These are phyloP conservation scores for Spinibarbus caldwelli DNA, from an alignment of 2,797 vertebrate species.

Conservation along the genomic window DNA sequence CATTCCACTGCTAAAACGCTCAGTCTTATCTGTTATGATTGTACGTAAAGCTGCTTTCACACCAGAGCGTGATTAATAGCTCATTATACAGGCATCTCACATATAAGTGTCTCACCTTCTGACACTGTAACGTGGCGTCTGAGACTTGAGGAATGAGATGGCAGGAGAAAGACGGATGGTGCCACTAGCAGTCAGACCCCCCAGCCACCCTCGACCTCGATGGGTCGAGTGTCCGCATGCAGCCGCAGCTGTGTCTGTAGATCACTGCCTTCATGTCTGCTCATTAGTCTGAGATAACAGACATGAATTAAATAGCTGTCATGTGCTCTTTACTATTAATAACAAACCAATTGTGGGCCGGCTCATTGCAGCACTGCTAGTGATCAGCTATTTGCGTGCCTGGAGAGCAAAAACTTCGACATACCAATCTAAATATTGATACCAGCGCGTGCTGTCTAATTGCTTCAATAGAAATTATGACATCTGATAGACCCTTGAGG, in stretches of 20 bases:
- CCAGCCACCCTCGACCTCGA: neutral
- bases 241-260: constrained; percentile 63
- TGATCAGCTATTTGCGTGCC: constrained; percentile 47
- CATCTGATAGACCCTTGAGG: constrained; percentile 7
- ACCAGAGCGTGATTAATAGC: constrained; percentile 5
- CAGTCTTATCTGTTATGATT: constrained; percentile 4
- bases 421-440: constrained; percentile 56
- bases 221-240: constrained; percentile 44
- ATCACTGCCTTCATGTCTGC: constrained; percentile 57
- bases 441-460: constrained; percentile 37
- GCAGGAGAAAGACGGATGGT: constrained; percentile 34
- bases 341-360: constrained; percentile 50
- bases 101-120: constrained; percentile 13
- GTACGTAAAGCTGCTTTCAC: constrained; percentile 4
- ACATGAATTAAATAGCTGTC: constrained; percentile 57
- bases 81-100: neutral
- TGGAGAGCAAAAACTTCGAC: constrained; percentile 44
- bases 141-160: constrained; percentile 36
- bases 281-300: constrained; percentile 60
- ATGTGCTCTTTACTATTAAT: constrained; percentile 63
- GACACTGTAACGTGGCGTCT: constrained; percentile 27
- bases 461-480: constrained; percentile 33
- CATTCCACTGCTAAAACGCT: constrained; percentile 9
- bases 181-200: constrained; percentile 16
- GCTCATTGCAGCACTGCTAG: constrained; percentile 29